Evolutionary conservation across 2,888 invertebrate genomes (phyloP).

Genomic region (Acronicta leporina): DNA sequence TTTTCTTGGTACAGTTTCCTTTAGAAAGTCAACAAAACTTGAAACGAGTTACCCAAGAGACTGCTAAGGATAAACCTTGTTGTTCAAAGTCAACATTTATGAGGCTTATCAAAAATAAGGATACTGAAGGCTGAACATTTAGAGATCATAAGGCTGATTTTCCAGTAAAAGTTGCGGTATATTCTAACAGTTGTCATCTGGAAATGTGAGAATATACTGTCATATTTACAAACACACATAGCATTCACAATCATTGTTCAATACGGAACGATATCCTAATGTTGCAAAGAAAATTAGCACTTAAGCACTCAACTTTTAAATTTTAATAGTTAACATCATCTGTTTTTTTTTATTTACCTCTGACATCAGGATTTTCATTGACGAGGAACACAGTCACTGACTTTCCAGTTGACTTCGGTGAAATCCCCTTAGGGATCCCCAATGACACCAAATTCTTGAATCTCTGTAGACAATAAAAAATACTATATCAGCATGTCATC

Average conservation of each 20-base stretch:
- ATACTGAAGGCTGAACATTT: background rate
- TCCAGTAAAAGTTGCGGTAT: no score
- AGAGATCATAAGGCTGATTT: no score
- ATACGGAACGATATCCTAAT: no score
- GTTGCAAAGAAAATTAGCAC: no score
- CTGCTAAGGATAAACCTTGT: conserved; percentile 24
- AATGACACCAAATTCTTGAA: conserved; percentile 68
- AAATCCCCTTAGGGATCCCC: conserved; percentile 69
- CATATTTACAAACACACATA: no score
- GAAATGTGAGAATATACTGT: no score
- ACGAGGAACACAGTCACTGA: conserved; percentile 67
- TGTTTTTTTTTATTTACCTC: no score
- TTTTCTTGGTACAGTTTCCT: conserved; percentile 26
- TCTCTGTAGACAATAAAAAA: conserved; percentile 67
- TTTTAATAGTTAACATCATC: no score
- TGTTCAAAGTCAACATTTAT: conserved; percentile 7
- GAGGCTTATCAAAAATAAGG: background rate
- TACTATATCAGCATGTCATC: no score
- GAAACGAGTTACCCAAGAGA: conserved; percentile 24
- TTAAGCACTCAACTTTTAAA: no score
- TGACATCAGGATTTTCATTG: conserved; percentile 72
- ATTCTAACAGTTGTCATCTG: no score
- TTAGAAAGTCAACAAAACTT: conserved; percentile 39
- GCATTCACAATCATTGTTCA: no score
- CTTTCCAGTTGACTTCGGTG: conserved; percentile 76